phyloP scores from a whole-genome alignment of 1,140 invertebrate species.

The Megalopta genalis region DNA sequence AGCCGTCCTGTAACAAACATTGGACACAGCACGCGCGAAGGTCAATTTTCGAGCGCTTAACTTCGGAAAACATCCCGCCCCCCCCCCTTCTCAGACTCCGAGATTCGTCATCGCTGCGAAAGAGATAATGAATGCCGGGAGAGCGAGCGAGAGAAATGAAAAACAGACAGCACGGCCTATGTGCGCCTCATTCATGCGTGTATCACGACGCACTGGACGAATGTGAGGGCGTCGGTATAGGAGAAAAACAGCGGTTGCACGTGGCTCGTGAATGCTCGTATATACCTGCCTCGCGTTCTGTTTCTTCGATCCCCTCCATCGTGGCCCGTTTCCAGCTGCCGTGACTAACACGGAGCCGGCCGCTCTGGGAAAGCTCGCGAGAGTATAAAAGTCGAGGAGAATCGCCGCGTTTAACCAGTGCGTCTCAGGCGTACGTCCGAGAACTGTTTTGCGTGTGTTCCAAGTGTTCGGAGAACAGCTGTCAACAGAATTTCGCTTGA shows the following conservation, averaged over 20 bases:
- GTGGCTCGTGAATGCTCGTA: conserved; percentile 53
- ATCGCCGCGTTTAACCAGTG: conserved; percentile 58
- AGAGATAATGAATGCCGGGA: background rate
- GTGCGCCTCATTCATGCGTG: conserved; percentile 21
- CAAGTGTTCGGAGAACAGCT: background rate
- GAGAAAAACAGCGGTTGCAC: conserved; percentile 62
- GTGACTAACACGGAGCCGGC: conserved; percentile 33
- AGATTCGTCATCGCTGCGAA: background rate
- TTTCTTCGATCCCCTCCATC: conserved; percentile 38
- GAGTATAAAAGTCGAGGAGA: conserved; percentile 68
- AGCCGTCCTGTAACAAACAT: background rate
- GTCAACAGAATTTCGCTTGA: background rate
- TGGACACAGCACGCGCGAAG: background rate
- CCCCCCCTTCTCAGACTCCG: no score
- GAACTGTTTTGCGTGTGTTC: background rate
- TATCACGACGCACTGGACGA: conserved; percentile 38
- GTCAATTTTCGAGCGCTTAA: background rate
- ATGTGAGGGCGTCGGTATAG: conserved; percentile 10
- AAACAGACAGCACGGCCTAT: conserved; percentile 8
- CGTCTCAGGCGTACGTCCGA: conserved; percentile 16
- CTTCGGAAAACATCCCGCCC: background rate
- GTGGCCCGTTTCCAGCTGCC: conserved; percentile 44
- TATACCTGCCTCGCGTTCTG: conserved; percentile 41
- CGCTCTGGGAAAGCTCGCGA: conserved; percentile 21
- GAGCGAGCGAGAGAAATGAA: background rate